Conservation (phyloP, 2,113 vertebrate species). For the Sclerurus mexicanus region DNA sequence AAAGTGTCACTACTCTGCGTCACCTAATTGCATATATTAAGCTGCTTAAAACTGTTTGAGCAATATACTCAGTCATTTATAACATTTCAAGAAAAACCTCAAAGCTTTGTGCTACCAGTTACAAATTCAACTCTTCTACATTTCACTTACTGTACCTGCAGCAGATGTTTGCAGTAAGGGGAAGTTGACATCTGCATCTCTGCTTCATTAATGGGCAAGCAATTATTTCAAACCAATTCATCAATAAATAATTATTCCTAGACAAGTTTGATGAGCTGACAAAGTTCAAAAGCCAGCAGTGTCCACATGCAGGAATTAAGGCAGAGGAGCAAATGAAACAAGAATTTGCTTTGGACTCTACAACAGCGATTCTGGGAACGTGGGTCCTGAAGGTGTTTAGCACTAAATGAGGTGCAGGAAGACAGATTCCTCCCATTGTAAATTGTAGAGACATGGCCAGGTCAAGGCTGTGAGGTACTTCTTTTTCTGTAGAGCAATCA, state of each 20-base stretch:
- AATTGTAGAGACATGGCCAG: neutral
- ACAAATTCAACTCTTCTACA: neutral
- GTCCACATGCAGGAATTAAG: neutral
- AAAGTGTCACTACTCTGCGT: neutral
- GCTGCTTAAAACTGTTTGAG: neutral
- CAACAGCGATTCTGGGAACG: neutral
- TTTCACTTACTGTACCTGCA: neutral
- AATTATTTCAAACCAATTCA: neutral
- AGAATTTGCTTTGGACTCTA: neutral
- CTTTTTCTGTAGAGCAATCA: neutral
- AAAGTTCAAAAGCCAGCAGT: neutral
- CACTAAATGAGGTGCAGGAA: neutral
- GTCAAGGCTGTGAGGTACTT: neutral
- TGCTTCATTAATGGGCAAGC: neutral
- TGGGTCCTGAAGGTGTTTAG: neutral
- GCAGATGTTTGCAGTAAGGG: neutral
- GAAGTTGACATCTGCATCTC: neutral
- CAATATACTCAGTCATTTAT: neutral
- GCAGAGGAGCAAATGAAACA: neutral
- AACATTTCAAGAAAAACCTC: neutral
- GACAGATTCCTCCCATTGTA: neutral
- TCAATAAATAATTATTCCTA: slow-evolving; percentile 18
- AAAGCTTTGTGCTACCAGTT: neutral
- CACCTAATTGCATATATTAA: neutral
- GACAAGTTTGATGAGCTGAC: neutral